A percentile compares a stretch with the other conserved stretches of the same genome.
These are phyloP conservation scores for Sebastes nivosus DNA, from an alignment of 2,797 vertebrate species.

Conservation along the genomic window DNA sequence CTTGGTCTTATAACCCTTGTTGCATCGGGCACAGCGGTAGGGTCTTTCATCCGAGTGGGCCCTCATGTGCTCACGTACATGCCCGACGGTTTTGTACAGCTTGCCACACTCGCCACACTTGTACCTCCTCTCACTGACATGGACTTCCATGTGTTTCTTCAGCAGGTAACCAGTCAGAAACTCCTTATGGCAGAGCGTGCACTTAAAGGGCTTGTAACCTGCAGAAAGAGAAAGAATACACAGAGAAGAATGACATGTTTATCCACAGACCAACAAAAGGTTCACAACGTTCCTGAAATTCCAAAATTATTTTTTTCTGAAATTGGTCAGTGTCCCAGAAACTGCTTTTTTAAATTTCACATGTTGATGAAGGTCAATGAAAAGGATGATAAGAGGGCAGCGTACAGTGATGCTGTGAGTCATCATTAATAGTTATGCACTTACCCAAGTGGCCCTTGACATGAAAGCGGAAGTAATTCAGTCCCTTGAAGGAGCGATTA, in stretches of 20 bases:
- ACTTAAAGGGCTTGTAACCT: conserved; percentile 93
- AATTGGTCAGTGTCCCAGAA: background rate
- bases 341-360: background rate
- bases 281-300: background rate
- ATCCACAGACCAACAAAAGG: background rate
- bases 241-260: background rate
- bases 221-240: background rate
- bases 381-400: background rate
- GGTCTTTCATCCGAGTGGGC: conserved; percentile 96
- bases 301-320: background rate
- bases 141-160: conserved; percentile 95
- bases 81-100: conserved; percentile 95
- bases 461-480: conserved; percentile 89
- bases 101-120: conserved; percentile 98
- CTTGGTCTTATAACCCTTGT: conserved; percentile 98
- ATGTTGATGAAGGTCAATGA: background rate
- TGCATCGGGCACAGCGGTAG: conserved; percentile 89
- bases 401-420: background rate
- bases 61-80: conserved; percentile 94
- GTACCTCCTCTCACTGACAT: conserved; percentile 92
- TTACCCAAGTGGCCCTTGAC: conserved; percentile 91
- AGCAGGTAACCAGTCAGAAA: conserved; percentile 95
- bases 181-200: conserved; percentile 91
- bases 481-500: conserved; percentile 87
- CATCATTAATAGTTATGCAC: background rate